These are phyloP conservation scores for Chaunax sp. DNA, from an alignment of 2,797 vertebrate genomes.

Conservation along the genomic window DNA sequence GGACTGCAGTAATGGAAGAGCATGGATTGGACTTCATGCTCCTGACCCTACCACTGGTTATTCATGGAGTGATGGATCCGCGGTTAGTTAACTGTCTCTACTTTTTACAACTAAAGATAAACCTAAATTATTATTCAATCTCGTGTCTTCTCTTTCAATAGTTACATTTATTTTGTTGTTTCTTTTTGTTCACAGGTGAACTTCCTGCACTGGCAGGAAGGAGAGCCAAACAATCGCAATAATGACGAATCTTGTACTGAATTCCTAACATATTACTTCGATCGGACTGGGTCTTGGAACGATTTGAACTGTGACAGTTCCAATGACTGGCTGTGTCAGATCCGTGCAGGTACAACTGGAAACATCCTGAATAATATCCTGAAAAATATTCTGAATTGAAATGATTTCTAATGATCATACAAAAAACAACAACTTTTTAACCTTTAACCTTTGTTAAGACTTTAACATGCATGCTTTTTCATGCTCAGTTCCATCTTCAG, in stretches of 20 bases:
- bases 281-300: conserved; percentile 84
- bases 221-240: conserved; percentile 94
- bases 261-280: conserved; percentile 60
- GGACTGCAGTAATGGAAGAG: conserved; percentile 63
- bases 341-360: conserved; percentile 87
- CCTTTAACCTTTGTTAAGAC: too few relatives aligned
- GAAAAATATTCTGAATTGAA: neutral
- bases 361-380: too few relatives aligned
- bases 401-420: neutral
- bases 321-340: conserved; percentile 92
- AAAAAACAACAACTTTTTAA: too few relatives aligned
- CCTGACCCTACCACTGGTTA: conserved; percentile 86
- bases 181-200: conserved; percentile 79
- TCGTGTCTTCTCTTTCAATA: neutral
- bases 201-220: conserved; percentile 90
- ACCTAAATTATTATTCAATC: too few relatives aligned
- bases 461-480: neutral
- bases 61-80: conserved; percentile 90
- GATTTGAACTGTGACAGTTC: conserved; percentile 88
- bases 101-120: neutral
- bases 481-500: neutral
- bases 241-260: conserved; percentile 89
- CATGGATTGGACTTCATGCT: conserved; percentile 91
- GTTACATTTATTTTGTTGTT: neutral
- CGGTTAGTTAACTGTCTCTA: conserved; percentile 85